Conservation (phyloP, 2,797 vertebrate species). For the Coregonus sp. region DNA sequence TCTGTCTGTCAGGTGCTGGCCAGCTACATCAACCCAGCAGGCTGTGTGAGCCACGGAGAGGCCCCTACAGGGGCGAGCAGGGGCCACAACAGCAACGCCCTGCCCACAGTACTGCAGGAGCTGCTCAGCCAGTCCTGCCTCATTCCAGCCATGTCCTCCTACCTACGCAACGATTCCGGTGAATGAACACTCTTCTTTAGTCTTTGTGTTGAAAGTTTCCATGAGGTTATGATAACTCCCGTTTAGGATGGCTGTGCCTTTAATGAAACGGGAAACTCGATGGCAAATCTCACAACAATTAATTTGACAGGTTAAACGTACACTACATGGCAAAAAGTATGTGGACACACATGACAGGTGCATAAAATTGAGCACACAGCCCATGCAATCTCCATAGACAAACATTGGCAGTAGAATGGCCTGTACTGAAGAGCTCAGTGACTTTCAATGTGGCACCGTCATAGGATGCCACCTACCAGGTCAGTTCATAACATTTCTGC, state of each 20-base stretch:
- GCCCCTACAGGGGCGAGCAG: slow-evolving; percentile 78
- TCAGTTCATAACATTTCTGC: no score
- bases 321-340: no score
- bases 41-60: slow-evolving; percentile 81
- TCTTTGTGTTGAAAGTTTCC: neutral
- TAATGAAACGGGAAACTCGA: neutral
- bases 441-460: no score
- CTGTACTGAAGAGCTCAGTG: no score
- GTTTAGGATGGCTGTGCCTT: neutral
- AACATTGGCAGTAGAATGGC: no score
- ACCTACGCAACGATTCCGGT: slow-evolving; percentile 98
- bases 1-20: slow-evolving; percentile 85
- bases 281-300: neutral
- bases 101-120: slow-evolving; percentile 90
- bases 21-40: slow-evolving; percentile 95
- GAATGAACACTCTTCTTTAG: slow-evolving; percentile 27
- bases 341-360: no score
- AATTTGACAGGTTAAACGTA: neutral
- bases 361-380: no score
- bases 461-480: no score
- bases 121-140: slow-evolving; percentile 97
- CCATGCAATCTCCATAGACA: no score
- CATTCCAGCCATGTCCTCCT: slow-evolving; percentile 97
- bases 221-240: neutral
- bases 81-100: slow-evolving; percentile 87